phyloP scores from a whole-genome alignment of 2,888 invertebrate genomes.

The Drosophila kokeensis region DNA sequence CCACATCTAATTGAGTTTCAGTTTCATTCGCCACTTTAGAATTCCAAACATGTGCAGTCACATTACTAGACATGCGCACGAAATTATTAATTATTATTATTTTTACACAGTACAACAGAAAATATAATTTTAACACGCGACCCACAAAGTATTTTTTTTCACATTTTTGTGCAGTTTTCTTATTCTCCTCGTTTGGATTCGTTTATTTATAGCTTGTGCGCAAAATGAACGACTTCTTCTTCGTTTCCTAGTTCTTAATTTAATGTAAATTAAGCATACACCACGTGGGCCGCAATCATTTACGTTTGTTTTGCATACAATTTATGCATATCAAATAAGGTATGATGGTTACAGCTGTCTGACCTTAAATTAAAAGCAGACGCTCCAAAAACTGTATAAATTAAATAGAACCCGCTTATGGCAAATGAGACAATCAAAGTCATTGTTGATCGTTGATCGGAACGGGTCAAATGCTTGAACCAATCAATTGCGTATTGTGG shows the following conservation, averaged over 20 bases:
- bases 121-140: slow-evolving; percentile 38
- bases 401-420: slow-evolving; percentile 11
- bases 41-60: slow-evolving; percentile 36
- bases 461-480: slow-evolving; percentile 48
- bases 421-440: slow-evolving; percentile 30
- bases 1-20: slow-evolving; percentile 15
- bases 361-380: slow-evolving; percentile 20
- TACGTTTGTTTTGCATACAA: slow-evolving; percentile 8
- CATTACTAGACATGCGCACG: slow-evolving; percentile 20
- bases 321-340: slow-evolving; percentile 22
- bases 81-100: slow-evolving; percentile 5
- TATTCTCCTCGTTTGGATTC: slow-evolving; percentile 22
- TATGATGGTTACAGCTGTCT: slow-evolving; percentile 4
- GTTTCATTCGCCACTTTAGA: slow-evolving; percentile 34
- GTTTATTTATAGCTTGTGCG: slow-evolving; percentile 50
- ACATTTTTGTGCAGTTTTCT: slow-evolving; percentile 19
- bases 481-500: slow-evolving; percentile 26
- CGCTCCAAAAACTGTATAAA: slow-evolving; percentile 17
- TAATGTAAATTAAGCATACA: slow-evolving; percentile 40
- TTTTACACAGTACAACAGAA: slow-evolving; percentile 7
- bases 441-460: slow-evolving; percentile 19
- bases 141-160: slow-evolving; percentile 17
- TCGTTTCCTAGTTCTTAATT: slow-evolving; percentile 5
- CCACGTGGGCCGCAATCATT: slow-evolving; percentile 36
- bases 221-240: slow-evolving; percentile 16